Conservation (phyloP, 2,888 invertebrate species). For the Tolmerus cingulatus region DNA sequence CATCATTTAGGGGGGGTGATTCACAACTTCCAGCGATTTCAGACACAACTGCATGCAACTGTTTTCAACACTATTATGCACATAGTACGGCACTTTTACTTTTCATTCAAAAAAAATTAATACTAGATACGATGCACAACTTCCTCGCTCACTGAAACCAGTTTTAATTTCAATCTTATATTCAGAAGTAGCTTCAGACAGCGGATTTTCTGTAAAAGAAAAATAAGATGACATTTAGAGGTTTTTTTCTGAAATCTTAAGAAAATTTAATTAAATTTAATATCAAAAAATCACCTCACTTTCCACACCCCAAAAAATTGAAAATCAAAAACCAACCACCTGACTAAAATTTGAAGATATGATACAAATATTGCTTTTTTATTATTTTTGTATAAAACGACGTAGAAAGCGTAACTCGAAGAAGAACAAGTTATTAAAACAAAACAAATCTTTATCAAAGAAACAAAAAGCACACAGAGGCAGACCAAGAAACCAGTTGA, state of each 20-base stretch:
- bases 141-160: neutral
- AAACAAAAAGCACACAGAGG: neutral
- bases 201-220: neutral
- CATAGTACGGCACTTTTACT: neutral
- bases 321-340: neutral
- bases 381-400: neutral
- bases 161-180: neutral
- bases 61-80: neutral
- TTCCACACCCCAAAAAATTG: neutral
- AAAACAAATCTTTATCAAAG: neutral
- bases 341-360: neutral
- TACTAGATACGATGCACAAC: neutral
- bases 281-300: neutral
- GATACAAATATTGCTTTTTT: neutral
- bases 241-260: neutral
- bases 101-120: neutral
- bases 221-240: neutral
- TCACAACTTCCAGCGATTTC: neutral
- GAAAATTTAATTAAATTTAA: neutral
- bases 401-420: neutral
- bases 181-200: neutral
- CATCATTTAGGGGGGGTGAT: neutral
- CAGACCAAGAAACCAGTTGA: neutral
- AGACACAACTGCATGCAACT: neutral
- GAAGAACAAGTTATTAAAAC: slow-evolving; percentile 10